Evolutionary conservation across 1,140 invertebrate genomes (phyloP).

Genomic region (Philotrypesis tridentata): DNA sequence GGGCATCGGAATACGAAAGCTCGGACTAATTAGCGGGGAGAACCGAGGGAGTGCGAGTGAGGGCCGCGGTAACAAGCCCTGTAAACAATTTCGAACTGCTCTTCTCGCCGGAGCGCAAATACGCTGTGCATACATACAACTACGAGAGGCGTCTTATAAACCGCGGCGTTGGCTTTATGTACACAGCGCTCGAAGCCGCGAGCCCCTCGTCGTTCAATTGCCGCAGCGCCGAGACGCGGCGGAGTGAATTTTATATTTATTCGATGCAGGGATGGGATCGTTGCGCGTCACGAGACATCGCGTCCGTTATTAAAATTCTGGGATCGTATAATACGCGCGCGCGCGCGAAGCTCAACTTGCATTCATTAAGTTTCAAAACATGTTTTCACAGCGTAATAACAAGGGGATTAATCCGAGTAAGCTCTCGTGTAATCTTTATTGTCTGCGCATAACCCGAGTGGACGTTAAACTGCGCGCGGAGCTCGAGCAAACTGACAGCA

Average conservation of each 20-base stretch:
- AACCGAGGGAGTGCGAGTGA: no score
- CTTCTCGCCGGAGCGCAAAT: not conserved
- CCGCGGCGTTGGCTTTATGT: no score
- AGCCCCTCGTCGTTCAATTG: no score
- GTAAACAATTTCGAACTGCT: not conserved
- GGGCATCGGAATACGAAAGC: no score
- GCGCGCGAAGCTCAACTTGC: no score
- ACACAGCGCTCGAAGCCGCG: no score
- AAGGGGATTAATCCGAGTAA: not conserved
- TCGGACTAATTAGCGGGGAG: not conserved
- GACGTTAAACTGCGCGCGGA: not conserved
- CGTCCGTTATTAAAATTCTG: not conserved
- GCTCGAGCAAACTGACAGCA: not conserved
- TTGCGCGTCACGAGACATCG: no score
- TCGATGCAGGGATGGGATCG: no score
- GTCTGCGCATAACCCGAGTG: not conserved
- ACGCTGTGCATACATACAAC: no score
- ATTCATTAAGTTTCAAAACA: not conserved
- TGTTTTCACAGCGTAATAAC: not conserved
- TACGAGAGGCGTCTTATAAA: no score
- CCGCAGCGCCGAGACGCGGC: no score
- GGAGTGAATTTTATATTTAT: no score
- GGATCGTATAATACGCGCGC: not conserved
- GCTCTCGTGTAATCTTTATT: not conserved
- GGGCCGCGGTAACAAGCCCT: not conserved